phyloP scores from a whole-genome alignment of 2,888 invertebrate species.

The Anarsia innoxiella region DNA sequence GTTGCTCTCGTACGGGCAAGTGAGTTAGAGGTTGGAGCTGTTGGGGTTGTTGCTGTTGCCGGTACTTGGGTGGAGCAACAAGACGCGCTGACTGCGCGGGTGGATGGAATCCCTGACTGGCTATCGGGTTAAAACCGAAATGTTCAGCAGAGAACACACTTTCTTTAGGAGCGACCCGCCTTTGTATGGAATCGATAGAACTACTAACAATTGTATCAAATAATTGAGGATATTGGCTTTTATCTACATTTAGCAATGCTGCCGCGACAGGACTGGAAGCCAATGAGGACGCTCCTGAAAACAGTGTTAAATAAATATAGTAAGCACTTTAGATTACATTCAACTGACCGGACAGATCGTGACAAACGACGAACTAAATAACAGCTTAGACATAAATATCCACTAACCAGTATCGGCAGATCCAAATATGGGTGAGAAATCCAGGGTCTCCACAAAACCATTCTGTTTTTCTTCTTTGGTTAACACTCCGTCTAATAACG shows the following conservation, averaged over 20 bases:
- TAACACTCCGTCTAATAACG: conserved; percentile 54
- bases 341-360: too few relatives aligned
- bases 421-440: conserved; percentile 72
- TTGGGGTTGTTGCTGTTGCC: conserved; percentile 13
- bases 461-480: conserved; percentile 44
- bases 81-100: conserved; percentile 46
- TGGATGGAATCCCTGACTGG: conserved; percentile 57
- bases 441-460: conserved; percentile 71
- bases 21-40: conserved; percentile 19
- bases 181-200: conserved; percentile 63
- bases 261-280: conserved; percentile 61
- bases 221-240: conserved; percentile 59
- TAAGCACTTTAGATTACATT: conserved; percentile 10
- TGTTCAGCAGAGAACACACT: conserved; percentile 56
- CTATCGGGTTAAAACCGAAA: conserved; percentile 68
- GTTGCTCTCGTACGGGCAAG: conserved; percentile 40
- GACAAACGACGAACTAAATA: not conserved
- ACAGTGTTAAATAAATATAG: conserved; percentile 19
- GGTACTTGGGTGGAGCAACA: conserved; percentile 35
- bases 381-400: not conserved
- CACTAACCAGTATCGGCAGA: conserved; percentile 54
- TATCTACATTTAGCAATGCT: conserved; percentile 61
- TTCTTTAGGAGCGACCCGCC: conserved; percentile 53
- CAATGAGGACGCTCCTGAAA: conserved; percentile 64
- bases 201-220: conserved; percentile 68